Conservation (phyloP, 2,113 vertebrate species). For the Brienomyrus longianalis region DNA sequence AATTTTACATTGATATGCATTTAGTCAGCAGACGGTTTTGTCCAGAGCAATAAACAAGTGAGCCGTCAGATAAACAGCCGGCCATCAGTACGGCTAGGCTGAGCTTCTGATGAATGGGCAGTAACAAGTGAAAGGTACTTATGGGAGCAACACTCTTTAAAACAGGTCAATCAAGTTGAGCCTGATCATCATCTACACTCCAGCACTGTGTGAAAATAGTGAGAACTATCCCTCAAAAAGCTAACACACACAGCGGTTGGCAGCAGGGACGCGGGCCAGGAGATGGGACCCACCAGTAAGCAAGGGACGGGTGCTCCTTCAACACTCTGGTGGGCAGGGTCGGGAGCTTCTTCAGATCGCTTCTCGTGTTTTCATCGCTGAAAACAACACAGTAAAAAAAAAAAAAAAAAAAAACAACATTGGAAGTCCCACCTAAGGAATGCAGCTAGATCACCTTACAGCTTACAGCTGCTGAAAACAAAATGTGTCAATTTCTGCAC, state of each 20-base stretch:
- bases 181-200: background rate
- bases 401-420: background rate
- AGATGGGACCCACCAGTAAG: slow-evolving; percentile 72
- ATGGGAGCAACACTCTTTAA: background rate
- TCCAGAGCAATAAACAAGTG: background rate
- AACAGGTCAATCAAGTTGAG: background rate
- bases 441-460: background rate
- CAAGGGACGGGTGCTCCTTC: slow-evolving; percentile 88
- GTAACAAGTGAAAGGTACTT: background rate
- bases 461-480: background rate
- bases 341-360: slow-evolving; percentile 81
- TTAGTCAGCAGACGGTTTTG: background rate
- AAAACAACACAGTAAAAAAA: slow-evolving; percentile 22
- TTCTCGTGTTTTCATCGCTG: slow-evolving; percentile 77
- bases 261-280: background rate
- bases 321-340: slow-evolving; percentile 82
- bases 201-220: background rate
- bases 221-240: background rate
- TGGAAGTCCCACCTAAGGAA: background rate
- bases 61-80: background rate
- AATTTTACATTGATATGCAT: background rate
- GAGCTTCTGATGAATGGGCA: background rate
- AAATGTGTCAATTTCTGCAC: background rate
- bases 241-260: background rate
- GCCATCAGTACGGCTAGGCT: background rate